phyloP scores from a whole-genome alignment of 2,888 invertebrate species.

The Clanis bilineata region DNA sequence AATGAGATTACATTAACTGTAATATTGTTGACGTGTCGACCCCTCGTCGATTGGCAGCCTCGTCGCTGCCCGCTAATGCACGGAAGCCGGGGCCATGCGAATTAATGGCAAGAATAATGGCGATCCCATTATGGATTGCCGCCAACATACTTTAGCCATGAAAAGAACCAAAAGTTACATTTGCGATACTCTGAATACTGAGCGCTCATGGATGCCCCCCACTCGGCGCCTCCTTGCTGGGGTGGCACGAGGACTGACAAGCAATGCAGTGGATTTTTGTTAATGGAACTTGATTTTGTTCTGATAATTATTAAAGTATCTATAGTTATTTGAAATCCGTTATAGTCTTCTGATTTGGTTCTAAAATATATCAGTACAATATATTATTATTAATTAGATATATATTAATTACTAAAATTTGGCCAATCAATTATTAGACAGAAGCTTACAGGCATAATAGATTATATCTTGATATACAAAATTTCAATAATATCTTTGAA shows the following conservation, averaged over 20 bases:
- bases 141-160: slow-evolving; percentile 83
- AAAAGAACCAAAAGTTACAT: slow-evolving; percentile 83
- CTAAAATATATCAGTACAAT: background rate
- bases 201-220: slow-evolving; percentile 65
- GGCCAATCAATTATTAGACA: no score
- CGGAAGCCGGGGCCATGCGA: slow-evolving; percentile 79
- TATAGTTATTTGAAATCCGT: background rate
- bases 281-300: slow-evolving; percentile 39
- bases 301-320: slow-evolving; percentile 42
- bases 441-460: no score
- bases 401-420: no score
- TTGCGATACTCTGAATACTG: slow-evolving; percentile 83
- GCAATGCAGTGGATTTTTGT: slow-evolving; percentile 45
- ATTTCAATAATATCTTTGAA: no score
- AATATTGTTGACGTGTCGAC: slow-evolving; percentile 50
- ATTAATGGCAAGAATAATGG: slow-evolving; percentile 83
- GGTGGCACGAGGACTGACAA: slow-evolving; percentile 40
- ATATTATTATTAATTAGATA: background rate
- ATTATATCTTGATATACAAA: no score
- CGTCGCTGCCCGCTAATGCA: slow-evolving; percentile 77
- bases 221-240: slow-evolving; percentile 40
- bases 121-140: slow-evolving; percentile 83
- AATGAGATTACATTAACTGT: slow-evolving; percentile 2
- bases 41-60: slow-evolving; percentile 72
- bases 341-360: background rate